Base-by-base conservation (phyloP, 2,113 vertebrate genomes). In the Echinops telfairi region DNA sequence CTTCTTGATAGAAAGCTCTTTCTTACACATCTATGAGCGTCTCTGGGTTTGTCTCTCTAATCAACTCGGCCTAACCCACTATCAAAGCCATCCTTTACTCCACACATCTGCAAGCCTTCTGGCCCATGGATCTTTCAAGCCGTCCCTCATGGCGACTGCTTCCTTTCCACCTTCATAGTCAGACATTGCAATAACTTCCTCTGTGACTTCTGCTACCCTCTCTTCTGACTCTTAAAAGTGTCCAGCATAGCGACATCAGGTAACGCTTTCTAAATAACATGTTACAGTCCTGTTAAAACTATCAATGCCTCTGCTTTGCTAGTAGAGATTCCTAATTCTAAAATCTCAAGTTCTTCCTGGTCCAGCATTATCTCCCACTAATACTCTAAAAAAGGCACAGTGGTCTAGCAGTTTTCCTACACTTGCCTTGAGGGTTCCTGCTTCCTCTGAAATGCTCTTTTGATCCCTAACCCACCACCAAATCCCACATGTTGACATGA, bases 381-480 rank as follows among this genome's bases (percentile, higher is more conserved):
- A 76, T 23, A 88, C 38, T 17, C 60, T 62, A 62, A 19, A 62
- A 22, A 62, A 62, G 57, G 83, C 82, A 38, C 43, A 62, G 7
- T 29, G 23, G 62, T 47, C 89, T 60, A 68, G 23, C 66, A 78
- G 40, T 58, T 90, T 93, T 78, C 73, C 38, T 79, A 58, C 93
- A 91, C 43, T 33, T 91, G 36, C 36, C 75, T 89, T 36, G 17
- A 93, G 20, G 29, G 70, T 87, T 87, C 81, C 70, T 8, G 20
- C 31, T 80, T 80, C 57, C 91, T 20, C 68, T 73, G 33, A 90
- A 89, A 92, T 40, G 36, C 14, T 92, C 33, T 77, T 91, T 79
- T 29, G 47, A 23, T 33, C 23, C 23, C 11, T 23, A 11, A 11
- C 47, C 47, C 47, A 17, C 38, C 17, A 2, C 1, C 29, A 36